These are phyloP conservation scores for Panthera tigris DNA, from an alignment of 2,113 vertebrate species.

Conservation along the genomic window DNA sequence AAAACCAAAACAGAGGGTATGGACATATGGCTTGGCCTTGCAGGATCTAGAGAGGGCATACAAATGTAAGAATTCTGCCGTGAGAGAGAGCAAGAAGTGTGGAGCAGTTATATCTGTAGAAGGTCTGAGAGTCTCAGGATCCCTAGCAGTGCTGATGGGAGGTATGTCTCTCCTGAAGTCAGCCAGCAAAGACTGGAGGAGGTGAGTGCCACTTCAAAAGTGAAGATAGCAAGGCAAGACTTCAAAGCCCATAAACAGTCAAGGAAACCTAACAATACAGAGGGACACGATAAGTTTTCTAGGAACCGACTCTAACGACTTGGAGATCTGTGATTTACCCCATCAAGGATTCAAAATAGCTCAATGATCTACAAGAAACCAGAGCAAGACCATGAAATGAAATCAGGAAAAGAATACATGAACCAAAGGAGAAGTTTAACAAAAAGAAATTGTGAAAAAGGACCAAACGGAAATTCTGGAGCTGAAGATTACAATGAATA, in stretches of 20 bases:
- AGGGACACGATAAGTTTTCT: neutral
- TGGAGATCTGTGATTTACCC: neutral
- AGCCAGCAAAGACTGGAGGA: neutral
- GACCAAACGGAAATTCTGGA: neutral
- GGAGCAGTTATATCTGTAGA: neutral
- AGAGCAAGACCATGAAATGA: neutral
- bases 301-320: neutral
- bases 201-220: neutral
- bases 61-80: neutral
- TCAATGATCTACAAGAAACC: neutral
- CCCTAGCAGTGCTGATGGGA: neutral
- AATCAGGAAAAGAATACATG: neutral
- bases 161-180: neutral
- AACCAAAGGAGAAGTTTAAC: neutral
- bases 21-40: neutral
- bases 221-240: neutral
- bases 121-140: neutral
- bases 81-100: neutral
- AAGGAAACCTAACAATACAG: neutral
- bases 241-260: neutral
- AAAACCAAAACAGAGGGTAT: neutral
- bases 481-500: neutral
- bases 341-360: neutral
- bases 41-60: neutral
- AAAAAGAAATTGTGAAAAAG: neutral